A percentile compares a stretch with the other conserved stretches of the same genome.
phyloP scores from a whole-genome alignment of 1,140 invertebrate species.

The Contarinia nasturtii region DNA sequence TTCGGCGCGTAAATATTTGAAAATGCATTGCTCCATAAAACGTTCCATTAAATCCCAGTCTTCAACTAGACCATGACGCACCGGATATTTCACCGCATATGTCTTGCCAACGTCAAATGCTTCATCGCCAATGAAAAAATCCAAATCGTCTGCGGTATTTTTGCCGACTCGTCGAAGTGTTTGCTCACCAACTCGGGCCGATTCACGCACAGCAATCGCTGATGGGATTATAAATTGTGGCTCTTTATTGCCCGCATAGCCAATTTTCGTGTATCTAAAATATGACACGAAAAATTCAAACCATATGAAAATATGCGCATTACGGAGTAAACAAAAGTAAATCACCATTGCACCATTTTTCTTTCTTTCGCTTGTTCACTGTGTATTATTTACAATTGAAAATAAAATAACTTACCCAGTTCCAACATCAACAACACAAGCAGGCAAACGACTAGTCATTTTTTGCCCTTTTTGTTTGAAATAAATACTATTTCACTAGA shows the following conservation, averaged over 20 bases:
- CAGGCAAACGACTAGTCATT: slow-evolving; percentile 82
- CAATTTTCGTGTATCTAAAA: slow-evolving; percentile 88
- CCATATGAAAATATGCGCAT: too few relatives aligned
- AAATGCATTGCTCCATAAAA: slow-evolving; percentile 97
- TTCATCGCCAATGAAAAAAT: slow-evolving; percentile 97
- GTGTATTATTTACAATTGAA: background rate
- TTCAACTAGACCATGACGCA: slow-evolving; percentile 95
- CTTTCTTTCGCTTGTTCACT: too few relatives aligned
- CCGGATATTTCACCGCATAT: slow-evolving; percentile 96
- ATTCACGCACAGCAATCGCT: slow-evolving; percentile 90
- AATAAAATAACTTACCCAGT: slow-evolving; percentile 59
- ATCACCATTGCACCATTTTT: too few relatives aligned
- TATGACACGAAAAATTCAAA: too few relatives aligned
- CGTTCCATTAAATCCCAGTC: slow-evolving; percentile 99
- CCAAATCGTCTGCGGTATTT: slow-evolving; percentile 93
- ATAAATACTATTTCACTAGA: too few relatives aligned
- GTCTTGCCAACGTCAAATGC: slow-evolving; percentile 82
- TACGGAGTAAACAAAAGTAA: too few relatives aligned
- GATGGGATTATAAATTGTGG: slow-evolving; percentile 99
- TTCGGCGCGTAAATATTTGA: slow-evolving; percentile 95
- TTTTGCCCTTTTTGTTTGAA: background rate
- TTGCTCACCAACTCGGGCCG: slow-evolving; percentile 86
- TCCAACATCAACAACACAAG: slow-evolving; percentile 97
- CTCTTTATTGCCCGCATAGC: slow-evolving; percentile 96
- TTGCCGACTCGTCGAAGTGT: slow-evolving; percentile 59